These are phyloP conservation scores for Rhinolophus sinicus DNA, from an alignment of 2,113 vertebrate genomes.

Conservation along the genomic window DNA sequence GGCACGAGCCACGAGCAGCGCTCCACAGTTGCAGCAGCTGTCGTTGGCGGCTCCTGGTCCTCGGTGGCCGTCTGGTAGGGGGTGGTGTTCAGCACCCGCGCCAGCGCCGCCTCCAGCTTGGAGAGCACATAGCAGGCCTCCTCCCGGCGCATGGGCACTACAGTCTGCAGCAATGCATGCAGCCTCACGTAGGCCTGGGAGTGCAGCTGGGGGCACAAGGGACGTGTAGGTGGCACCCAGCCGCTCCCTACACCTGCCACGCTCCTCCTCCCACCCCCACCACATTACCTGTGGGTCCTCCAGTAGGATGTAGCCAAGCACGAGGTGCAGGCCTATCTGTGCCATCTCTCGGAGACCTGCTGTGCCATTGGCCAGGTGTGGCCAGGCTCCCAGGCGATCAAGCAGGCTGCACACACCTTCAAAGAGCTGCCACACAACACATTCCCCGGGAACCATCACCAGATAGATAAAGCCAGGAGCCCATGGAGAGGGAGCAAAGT, in stretches of 20 bases:
- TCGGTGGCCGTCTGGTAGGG: fast-evolving
- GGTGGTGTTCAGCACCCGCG: constrained; percentile 75
- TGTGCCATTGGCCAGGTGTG: constrained; percentile 86
- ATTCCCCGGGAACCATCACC: background rate
- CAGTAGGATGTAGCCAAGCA: constrained; percentile 93
- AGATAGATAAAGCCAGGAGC: background rate
- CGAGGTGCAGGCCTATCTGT: constrained; percentile 94
- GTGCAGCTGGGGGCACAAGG: constrained; percentile 86
- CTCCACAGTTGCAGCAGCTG: constrained; percentile 68
- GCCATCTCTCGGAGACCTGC: constrained; percentile 96
- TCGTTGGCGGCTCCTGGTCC: fast-evolving
- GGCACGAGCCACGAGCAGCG: constrained; percentile 92
- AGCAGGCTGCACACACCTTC: constrained; percentile 96
- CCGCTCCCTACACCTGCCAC: fast-evolving
- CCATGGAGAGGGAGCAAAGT: background rate
- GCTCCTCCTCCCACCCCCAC: fast-evolving
- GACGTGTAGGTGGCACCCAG: fast-evolving
- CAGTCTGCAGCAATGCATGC: constrained; percentile 95
- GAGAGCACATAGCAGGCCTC: constrained; percentile 96
- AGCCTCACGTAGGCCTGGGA: constrained; percentile 94
- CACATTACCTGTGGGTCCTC: constrained; percentile 91
- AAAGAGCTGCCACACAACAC: constrained; percentile 88
- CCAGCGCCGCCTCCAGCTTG: constrained; percentile 90
- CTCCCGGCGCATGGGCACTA: constrained; percentile 88
- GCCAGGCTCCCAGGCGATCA: constrained; percentile 94